Conservation (phyloP, 23 tunicate species). For the Halocynthia aurantium region DNA sequence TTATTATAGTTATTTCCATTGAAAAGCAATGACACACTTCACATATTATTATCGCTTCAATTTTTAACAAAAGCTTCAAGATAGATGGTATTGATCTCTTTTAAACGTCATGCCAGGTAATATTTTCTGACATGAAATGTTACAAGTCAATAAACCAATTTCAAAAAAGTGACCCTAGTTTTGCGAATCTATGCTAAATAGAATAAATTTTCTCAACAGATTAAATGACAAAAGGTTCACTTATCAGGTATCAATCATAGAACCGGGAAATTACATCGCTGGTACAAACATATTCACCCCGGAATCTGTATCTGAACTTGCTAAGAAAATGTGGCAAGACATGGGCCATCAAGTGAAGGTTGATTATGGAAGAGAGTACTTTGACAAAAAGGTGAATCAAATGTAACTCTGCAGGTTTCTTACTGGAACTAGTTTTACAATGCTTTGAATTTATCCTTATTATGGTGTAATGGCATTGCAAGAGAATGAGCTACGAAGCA, state of each 20-base stretch:
- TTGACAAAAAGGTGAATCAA: slow-evolving; percentile 49
- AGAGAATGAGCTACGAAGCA: background rate
- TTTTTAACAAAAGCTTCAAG: background rate
- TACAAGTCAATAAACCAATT: too few species aligned
- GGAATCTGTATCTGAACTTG: slow-evolving; percentile 35
- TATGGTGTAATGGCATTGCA: background rate
- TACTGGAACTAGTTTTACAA: background rate
- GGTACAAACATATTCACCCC: slow-evolving; percentile 88
- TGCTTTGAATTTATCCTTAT: background rate
- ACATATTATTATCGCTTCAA: background rate
- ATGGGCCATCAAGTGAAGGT: slow-evolving; percentile 58
- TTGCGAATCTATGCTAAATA: too few species aligned
- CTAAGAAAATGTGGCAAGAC: slow-evolving; percentile 63
- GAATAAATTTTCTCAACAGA: too few species aligned
- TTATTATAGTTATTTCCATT: background rate
- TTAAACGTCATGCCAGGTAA: too few species aligned
- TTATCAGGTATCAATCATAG: slow-evolving; percentile 87
- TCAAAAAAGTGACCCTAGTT: too few species aligned
- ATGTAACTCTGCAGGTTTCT: too few species aligned
- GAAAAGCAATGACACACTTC: background rate
- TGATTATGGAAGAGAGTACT: slow-evolving; percentile 73
- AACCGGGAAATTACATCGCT: slow-evolving; percentile 97
- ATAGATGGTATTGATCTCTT: background rate
- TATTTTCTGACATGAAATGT: too few species aligned
- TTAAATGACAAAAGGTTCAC: background rate